Evolutionary conservation across 2,113 vertebrate genomes (phyloP), one percentile per base, ranked within the genome.

Genomic region (Corythoichthys haematopterus): DNA sequence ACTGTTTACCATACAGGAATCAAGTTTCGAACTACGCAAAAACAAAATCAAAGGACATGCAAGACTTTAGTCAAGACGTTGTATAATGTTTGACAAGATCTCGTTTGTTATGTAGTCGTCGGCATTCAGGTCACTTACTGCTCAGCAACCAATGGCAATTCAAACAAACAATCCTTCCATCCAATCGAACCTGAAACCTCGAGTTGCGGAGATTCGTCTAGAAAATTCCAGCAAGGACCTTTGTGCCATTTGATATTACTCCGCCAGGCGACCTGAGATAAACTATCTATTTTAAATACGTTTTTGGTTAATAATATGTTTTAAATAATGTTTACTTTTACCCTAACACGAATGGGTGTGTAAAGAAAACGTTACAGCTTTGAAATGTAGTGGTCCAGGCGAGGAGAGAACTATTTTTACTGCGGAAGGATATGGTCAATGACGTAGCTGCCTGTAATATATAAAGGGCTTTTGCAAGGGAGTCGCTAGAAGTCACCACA

Each of bases 101-200:
- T 14, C 13, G 20, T 33, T 46, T 46, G 11, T 33, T 12, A 58
- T 10, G 2, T 10, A 68, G 57, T 69, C 68, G 58, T 57, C 14
- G 36, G 37, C 14, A 12, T 37, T 36, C 8, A 51, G 28, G 15
- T 55, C 52, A 64, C 77, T 65, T 67, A 69, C 76, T 66, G 82
- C 75, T 67, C 48, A 55, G 75, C 65, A 85, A 84, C 86, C 88
- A 89, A 88, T 89, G 72, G 2, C 33, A 62, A 65, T 2, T 43
- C 68, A 80, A 75, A 91, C 80, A 90, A 92, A 91, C 86, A 90
- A 81, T 33, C 0, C 6, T 11, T 14, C 48, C 35, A 43, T 10
- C 92, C 90, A 91, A 93, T 90, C 87, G 83, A 40, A 71, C 46
- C 36, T 50, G 74, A 75, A 38, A 47, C 36, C 40, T 64, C 68